Evolutionary conservation across 2,113 vertebrate species (phyloP).

Genomic region (Pogona vitticeps): DNA sequence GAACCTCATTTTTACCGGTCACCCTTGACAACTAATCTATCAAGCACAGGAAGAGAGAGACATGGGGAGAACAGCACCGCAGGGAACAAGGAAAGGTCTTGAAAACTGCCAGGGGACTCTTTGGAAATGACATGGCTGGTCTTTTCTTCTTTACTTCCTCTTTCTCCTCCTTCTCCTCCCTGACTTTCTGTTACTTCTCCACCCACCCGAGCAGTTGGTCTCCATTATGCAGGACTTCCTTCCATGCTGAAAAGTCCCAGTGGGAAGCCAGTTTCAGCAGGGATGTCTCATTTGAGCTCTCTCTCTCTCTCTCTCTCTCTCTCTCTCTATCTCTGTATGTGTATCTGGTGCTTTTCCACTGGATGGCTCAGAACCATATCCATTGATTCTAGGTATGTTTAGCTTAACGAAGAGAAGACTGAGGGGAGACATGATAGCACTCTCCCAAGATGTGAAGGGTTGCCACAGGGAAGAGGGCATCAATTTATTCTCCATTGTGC

Average conservation of each 20-base stretch:
- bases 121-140: constrained; percentile 3
- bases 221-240: constrained; percentile 54
- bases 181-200: neutral
- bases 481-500: too few species aligned
- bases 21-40: constrained; percentile 33
- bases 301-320: too few species aligned
- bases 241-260: constrained; percentile 58
- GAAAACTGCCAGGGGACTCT: constrained; percentile 7
- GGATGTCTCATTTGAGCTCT: constrained; percentile 28
- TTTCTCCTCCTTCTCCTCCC: neutral
- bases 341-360: neutral
- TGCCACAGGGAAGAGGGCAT: too few species aligned
- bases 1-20: neutral
- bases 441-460: too few species aligned
- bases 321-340: neutral
- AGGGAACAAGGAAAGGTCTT: constrained; percentile 19
- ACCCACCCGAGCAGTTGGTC: neutral
- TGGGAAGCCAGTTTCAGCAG: constrained; percentile 48
- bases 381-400: too few species aligned
- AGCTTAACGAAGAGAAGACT: too few species aligned
- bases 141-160: constrained; percentile 38
- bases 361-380: accelerated
- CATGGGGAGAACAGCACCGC: neutral
- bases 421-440: too few species aligned
- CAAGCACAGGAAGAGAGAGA: neutral